Conservation (phyloP, 2,888 invertebrate genomes). For the Gonocerus acuteangulatus region DNA sequence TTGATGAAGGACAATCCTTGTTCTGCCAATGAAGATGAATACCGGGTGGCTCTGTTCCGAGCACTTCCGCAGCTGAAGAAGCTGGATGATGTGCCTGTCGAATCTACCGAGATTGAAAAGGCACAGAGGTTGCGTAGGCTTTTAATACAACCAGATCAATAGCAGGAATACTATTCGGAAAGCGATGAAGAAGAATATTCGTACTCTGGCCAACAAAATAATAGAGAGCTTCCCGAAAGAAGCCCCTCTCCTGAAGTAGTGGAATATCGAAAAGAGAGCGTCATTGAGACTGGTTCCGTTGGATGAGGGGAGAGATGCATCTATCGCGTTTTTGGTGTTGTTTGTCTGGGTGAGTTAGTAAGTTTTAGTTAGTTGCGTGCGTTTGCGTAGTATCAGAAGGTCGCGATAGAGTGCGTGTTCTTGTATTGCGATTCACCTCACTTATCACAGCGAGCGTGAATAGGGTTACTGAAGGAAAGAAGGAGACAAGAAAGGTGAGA, state of each 20-base stretch:
- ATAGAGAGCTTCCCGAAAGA: constrained; percentile 1
- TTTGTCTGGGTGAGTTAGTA: no score
- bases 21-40: constrained; percentile 58
- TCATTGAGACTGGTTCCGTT: no score
- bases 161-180: constrained; percentile 33
- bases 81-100: constrained; percentile 75
- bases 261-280: no score
- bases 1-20: constrained; percentile 96
- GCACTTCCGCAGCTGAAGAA: constrained; percentile 82
- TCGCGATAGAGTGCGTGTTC: no score
- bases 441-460: no score
- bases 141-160: constrained; percentile 51
- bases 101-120: constrained; percentile 66
- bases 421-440: no score
- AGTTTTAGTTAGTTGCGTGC: no score
- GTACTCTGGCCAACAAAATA: constrained; percentile 4
- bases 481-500: no score
- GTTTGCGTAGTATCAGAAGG: no score
- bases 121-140: constrained; percentile 52
- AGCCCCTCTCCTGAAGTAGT: constrained; percentile 18
- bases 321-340: no score
- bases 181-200: constrained; percentile 26
- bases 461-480: no score
- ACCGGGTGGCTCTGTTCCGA: constrained; percentile 70
- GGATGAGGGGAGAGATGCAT: no score